Evolutionary conservation across 1,140 invertebrate genomes (phyloP).

Genomic region (Anastrepha ludens): DNA sequence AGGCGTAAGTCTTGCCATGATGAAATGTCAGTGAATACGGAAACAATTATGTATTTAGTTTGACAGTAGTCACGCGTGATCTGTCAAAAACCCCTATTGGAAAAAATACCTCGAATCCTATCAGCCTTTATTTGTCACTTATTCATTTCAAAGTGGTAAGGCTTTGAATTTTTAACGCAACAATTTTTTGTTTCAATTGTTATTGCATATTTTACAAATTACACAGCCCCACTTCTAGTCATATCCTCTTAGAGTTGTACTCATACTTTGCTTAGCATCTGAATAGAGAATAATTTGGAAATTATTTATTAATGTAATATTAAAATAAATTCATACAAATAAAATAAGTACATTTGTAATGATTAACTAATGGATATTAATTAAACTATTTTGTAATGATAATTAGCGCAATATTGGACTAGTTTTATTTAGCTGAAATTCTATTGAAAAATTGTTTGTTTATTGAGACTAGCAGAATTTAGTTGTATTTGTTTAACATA

Average conservation of each 20-base stretch:
- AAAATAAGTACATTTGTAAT: background rate
- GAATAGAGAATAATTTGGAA: slow-evolving; percentile 1
- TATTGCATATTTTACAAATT: background rate
- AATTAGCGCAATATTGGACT: slow-evolving; percentile 26
- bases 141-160: too few species aligned
- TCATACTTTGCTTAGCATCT: slow-evolving; percentile 30
- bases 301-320: background rate
- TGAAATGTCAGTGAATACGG: too few species aligned
- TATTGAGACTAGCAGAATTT: slow-evolving; percentile 28
- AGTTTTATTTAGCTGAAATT: slow-evolving; percentile 36
- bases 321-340: background rate
- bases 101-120: too few species aligned
- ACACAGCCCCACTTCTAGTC: background rate
- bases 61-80: too few species aligned
- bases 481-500: slow-evolving; percentile 35
- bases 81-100: too few species aligned
- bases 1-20: too few species aligned
- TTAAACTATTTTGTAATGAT: slow-evolving; percentile 16
- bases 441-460: slow-evolving; percentile 9
- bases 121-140: too few species aligned
- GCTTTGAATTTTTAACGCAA: too few species aligned
- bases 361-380: background rate
- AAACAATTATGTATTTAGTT: too few species aligned
- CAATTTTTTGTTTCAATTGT: too few species aligned
- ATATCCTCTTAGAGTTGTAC: slow-evolving; percentile 38